A percentile compares a stretch with the other conserved stretches of the same genome.
Evolutionary conservation across 2,888 invertebrate species (phyloP).

Genomic region (Epinotia ramella): DNA sequence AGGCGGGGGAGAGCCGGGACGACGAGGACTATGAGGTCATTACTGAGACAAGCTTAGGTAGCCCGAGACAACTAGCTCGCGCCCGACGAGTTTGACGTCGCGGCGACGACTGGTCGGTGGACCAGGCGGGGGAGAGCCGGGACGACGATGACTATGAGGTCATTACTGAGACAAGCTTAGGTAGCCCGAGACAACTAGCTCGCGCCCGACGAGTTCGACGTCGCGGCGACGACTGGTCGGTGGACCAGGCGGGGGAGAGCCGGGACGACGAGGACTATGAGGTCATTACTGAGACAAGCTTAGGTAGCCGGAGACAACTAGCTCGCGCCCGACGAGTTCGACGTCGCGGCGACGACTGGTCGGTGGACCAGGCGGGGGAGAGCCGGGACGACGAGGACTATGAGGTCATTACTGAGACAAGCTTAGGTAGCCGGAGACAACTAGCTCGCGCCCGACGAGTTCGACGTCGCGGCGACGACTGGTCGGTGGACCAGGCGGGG

Average conservation of each 20-base stretch:
- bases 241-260: conserved; percentile 87
- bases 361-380: conserved; percentile 88
- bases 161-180: no score
- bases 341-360: conserved; percentile 97
- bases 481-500: conserved; percentile 90
- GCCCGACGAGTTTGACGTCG: conserved; percentile 95
- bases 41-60: no score
- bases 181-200: no score
- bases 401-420: no score
- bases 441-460: conserved; percentile 87
- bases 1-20: conserved; percentile 77
- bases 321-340: conserved; percentile 91
- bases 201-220: conserved; percentile 93
- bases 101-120: conserved; percentile 97
- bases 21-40: no score
- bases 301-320: no score
- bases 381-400: conserved; percentile 75
- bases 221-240: conserved; percentile 97
- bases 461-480: conserved; percentile 98
- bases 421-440: no score
- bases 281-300: no score
- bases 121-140: conserved; percentile 82
- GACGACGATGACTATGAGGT: conserved; percentile 78
- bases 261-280: conserved; percentile 75
- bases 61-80: no score